Percentiles rank a stretch among this genome's conserved stretches.
phyloP scores from a whole-genome alignment of 2,888 invertebrate species.

The Alloplasta piceator region DNA sequence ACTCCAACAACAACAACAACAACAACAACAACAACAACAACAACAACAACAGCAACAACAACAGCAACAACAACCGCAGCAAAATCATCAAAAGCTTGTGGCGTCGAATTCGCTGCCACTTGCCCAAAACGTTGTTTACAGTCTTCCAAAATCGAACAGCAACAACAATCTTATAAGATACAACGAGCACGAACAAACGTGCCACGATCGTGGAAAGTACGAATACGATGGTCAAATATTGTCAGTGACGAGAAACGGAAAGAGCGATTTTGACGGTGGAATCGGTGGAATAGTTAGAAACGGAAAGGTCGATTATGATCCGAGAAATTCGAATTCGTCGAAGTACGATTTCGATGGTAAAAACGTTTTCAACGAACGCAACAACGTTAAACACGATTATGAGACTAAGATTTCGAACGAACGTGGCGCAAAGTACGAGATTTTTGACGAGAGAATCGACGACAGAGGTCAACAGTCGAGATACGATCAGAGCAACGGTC shows the following conservation, averaged over 20 bases:
- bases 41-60: constrained; percentile 19
- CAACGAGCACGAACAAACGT: constrained; percentile 76
- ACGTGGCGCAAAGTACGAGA: constrained; percentile 75
- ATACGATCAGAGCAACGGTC: constrained; percentile 68
- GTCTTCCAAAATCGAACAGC: constrained; percentile 77
- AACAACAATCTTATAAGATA: constrained; percentile 78
- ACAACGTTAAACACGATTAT: constrained; percentile 48
- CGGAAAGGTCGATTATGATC: constrained; percentile 56
- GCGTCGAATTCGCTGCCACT: constrained; percentile 81
- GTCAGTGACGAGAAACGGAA: constrained; percentile 44
- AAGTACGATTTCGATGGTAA: constrained; percentile 60
- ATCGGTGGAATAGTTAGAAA: no score
- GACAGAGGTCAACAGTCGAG: constrained; percentile 59
- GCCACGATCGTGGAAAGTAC: constrained; percentile 65
- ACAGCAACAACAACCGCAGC: constrained; percentile 52
- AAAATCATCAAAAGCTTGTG: constrained; percentile 81
- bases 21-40: constrained; percentile 76
- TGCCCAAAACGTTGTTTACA: constrained; percentile 77
- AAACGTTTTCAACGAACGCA: constrained; percentile 40
- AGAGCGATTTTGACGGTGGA: no score
- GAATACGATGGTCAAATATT: constrained; percentile 70
- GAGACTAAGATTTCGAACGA: constrained; percentile 69
- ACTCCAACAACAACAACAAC: constrained; percentile 28
- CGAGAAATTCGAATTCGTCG: constrained; percentile 38
- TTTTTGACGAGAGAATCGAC: constrained; percentile 73